Conservation (phyloP, 2,888 invertebrate species). For the Barypeithes pellucidus region DNA sequence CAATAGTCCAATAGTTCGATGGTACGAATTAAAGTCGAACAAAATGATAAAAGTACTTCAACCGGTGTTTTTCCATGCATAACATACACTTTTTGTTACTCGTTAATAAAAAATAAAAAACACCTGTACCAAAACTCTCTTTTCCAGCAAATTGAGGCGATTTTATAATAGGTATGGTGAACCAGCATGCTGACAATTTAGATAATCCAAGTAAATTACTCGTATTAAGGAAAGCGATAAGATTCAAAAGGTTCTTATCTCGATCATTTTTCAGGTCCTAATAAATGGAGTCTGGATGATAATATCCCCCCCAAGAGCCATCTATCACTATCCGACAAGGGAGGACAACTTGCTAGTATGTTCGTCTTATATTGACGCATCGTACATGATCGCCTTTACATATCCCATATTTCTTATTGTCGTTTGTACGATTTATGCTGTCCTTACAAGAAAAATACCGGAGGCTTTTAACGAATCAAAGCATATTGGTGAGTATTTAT, state of each 20-base stretch:
- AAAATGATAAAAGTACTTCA: no score
- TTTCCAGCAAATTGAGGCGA: no score
- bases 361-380: constrained; percentile 92
- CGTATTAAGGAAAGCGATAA: background rate
- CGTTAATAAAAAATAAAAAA: no score
- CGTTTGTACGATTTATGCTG: constrained; percentile 96
- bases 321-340: constrained; percentile 91
- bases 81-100: no score
- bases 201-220: background rate
- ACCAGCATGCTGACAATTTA: no score
- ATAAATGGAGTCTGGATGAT: constrained; percentile 95
- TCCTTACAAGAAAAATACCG: constrained; percentile 96
- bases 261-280: constrained; percentile 76
- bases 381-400: constrained; percentile 94
- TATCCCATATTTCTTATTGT: constrained; percentile 93
- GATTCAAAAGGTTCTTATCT: background rate
- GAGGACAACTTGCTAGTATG: constrained; percentile 96
- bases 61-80: no score
- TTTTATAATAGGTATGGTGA: no score
- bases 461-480: constrained; percentile 99
- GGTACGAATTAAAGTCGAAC: no score
- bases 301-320: constrained; percentile 90
- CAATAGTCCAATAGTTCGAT: no score
- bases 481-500: constrained; percentile 90
- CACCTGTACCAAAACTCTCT: no score